A percentile compares a stretch with the other conserved stretches of the same genome.
Evolutionary conservation across 2,888 invertebrate species (phyloP).

Genomic region (Drosophila silvestris): DNA sequence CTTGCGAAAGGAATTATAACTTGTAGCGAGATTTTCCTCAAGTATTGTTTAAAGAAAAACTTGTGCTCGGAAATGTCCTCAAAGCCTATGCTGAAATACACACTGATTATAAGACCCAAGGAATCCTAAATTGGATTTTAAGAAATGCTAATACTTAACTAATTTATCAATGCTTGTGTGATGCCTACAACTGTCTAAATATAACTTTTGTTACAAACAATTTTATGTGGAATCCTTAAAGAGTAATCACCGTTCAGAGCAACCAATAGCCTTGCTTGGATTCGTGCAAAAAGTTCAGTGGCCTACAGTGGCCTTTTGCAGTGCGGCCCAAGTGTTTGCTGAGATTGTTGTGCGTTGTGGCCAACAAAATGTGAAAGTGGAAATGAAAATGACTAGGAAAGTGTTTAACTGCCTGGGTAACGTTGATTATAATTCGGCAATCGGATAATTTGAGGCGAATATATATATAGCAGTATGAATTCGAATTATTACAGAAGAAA

Average conservation of each 20-base stretch:
- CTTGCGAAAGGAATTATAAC: neutral
- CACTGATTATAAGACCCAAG: neutral
- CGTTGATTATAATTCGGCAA: neutral
- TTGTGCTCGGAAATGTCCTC: neutral
- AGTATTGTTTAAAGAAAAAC: neutral
- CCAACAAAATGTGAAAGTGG: conserved; percentile 26
- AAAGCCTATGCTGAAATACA: neutral
- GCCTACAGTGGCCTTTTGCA: conserved; percentile 17
- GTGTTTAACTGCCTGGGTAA: conserved; percentile 40
- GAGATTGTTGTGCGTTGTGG: conserved; percentile 22
- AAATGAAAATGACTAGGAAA: conserved; percentile 49
- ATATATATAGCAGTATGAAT: neutral
- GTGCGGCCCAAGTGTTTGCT: conserved; percentile 34
- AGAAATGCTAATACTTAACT: neutral
- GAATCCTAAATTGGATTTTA: neutral
- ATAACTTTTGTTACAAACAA: neutral
- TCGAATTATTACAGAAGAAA: neutral
- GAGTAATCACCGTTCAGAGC: neutral
- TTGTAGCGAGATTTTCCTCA: neutral
- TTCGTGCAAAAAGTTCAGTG: conserved; percentile 32
- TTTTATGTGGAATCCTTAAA: neutral
- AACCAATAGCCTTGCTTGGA: neutral
- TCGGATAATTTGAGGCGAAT: neutral
- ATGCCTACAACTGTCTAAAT: neutral
- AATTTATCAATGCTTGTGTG: neutral